A percentile compares a stretch with the other conserved stretches of the same genome.
Evolutionary conservation across 2,888 invertebrate genomes (phyloP).

Genomic region (Chrysotoxum bicinctum): DNA sequence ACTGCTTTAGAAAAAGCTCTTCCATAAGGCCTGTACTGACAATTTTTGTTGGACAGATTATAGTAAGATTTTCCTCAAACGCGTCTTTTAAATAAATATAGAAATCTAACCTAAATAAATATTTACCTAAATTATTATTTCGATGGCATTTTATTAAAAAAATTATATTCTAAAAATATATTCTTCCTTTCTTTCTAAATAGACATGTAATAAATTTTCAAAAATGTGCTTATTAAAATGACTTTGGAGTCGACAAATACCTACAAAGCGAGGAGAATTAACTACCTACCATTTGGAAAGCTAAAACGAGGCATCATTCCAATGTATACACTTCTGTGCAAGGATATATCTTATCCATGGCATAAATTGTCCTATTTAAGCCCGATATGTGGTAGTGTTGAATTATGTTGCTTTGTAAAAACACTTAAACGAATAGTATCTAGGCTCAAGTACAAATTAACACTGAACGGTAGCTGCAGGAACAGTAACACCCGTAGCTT

Average conservation of each 20-base stretch:
- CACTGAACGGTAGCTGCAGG: constrained; percentile 23
- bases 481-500: neutral
- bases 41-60: no score
- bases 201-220: no score
- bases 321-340: neutral
- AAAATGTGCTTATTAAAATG: neutral
- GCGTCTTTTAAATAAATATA: no score
- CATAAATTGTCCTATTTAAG: constrained; percentile 8
- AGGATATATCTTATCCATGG: constrained; percentile 12
- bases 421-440: constrained; percentile 44
- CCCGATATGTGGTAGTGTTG: constrained; percentile 30
- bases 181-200: no score
- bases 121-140: no score
- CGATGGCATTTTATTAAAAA: no score
- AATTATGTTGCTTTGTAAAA: constrained; percentile 48
- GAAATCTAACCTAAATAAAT: no score
- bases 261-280: neutral
- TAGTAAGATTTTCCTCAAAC: no score
- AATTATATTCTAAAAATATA: no score
- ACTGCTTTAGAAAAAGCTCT: no score
- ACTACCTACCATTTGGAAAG: neutral
- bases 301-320: neutral
- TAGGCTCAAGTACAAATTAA: constrained; percentile 39
- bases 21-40: no score
- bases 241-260: no score